Base-by-base conservation (phyloP, 2,113 vertebrate species). In the Rhinogobius similis region DNA sequence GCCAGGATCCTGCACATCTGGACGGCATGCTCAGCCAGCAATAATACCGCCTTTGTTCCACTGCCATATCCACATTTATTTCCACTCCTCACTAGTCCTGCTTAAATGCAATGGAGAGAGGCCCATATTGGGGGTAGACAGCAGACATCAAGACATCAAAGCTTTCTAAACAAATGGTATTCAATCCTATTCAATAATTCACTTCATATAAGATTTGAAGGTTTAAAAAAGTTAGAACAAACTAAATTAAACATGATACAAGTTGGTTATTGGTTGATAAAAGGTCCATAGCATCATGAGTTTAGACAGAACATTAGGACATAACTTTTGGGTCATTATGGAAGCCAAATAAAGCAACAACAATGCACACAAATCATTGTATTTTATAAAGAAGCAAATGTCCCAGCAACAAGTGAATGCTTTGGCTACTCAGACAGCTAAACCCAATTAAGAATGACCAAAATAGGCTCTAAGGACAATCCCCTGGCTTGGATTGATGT, bases 11-110 rank as follows among this genome's bases (percentile, higher is more conserved):
- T 68, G 62, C 95, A 93, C 94, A 95, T 93, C 94, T 95, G 94
- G 93, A 94, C 88, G 89, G 90, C 93, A 93, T 87, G 89, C 91
- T 89, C 90, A 92, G 88, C 89, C 88, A 88, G 86, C 82, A 89
- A 94, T 94, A 95, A 90, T 88, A 84, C 92, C 63, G 65, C 86
- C 81, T 90, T 94, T 95, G 90, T 92, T 93, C 91, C 85, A 82
- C 70, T 92, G 93, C 91, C 88, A 87, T 69, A 32, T 81, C 83
- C 81, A 71, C 74, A 87, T 69, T 48, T 53, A 53, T 53, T 29
- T 81, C 83, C 81, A 71, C 74, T 82, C 87, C 89, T 90, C 86
- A 78, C 86, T 73, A 2, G 68, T 74, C 72, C 89, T 90, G 85
- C 86, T 64, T 69, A 83, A 27, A 78, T 65, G 61, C 61, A 63